Evolutionary conservation across 2,797 vertebrate species (phyloP), one percentile per base, ranked within the genome.

Genomic region (Cryptoprocta ferox): DNA sequence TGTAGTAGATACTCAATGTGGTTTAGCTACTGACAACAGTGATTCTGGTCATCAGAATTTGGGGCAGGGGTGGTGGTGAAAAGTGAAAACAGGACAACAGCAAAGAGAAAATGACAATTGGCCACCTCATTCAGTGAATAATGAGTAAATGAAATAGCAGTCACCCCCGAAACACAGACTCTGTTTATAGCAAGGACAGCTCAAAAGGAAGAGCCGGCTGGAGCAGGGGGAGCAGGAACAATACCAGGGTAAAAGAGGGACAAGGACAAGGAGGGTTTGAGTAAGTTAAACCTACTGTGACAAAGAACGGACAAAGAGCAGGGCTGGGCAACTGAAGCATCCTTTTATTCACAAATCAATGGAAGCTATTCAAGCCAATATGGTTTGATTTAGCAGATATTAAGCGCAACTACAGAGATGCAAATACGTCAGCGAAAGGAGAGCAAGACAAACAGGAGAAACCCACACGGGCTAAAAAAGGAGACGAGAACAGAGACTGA

Each of bases 381-480:
- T 53, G 97, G 96, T 97, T 97, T 96, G 98, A 98, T 98, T 97
- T 79, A 97, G 96, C 92, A 96, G 98, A 98, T 98, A 97, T 84
- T 95, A 97, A 93, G 95, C 91, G 70, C 65, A 45, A 93, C 91
- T 94, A 97, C 83, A 98, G 97, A 71, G 94, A 97, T 96, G 94
- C 93, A 96, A 97, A 98, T 96, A 97, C 96, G 85, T 97, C 98
- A 98, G 96, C 59, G 2, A 96, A 75, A 88, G 78, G 78, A 83
- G 75, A 96, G 92, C 35, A 61, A 96, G 97, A 97, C 88, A 95
- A 97, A 95, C 81, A 88, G 68, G 53, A 97, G 96, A 97, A 97
- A 94, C 45, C 94, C 88, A 96, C 75, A 95, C 75, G 76, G 89
- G 85, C 85, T 63, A 78, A 68, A 91, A 96, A 75, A 71, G 48